Conservation (phyloP, 2,113 vertebrate species). For the Sprattus sprattus region DNA sequence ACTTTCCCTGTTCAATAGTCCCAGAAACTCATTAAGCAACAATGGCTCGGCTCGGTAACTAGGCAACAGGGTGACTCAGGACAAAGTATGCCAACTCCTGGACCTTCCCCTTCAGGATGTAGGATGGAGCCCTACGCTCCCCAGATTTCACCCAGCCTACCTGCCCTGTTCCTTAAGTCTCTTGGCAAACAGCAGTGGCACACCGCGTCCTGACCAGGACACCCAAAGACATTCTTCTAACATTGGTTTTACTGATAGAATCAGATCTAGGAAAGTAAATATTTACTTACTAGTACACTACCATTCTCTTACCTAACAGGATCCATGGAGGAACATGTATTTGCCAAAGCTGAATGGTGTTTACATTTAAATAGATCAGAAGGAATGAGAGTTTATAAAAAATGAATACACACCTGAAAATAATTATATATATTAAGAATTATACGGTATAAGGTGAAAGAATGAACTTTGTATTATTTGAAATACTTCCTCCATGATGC, state of each 20-base stretch:
- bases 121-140: conserved; percentile 14
- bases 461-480: background rate
- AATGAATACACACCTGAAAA: too few relatives aligned
- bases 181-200: background rate
- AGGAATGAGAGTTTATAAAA: too few relatives aligned
- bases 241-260: background rate
- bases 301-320: background rate
- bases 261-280: background rate
- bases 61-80: conserved; percentile 44
- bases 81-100: conserved; percentile 30
- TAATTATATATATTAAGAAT: too few relatives aligned
- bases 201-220: background rate
- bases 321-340: background rate
- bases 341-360: background rate
- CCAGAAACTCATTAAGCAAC: conserved; percentile 15
- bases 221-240: background rate
- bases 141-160: background rate
- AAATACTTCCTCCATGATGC: background rate
- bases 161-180: background rate
- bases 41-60: conserved; percentile 45
- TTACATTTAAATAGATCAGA: background rate
- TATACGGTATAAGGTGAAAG: background rate
- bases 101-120: conserved; percentile 46
- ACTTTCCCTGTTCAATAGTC: background rate
- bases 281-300: background rate